Evolutionary conservation across 2,113 vertebrate species (phyloP).

Genomic region (Xiphophorus couchianus): DNA sequence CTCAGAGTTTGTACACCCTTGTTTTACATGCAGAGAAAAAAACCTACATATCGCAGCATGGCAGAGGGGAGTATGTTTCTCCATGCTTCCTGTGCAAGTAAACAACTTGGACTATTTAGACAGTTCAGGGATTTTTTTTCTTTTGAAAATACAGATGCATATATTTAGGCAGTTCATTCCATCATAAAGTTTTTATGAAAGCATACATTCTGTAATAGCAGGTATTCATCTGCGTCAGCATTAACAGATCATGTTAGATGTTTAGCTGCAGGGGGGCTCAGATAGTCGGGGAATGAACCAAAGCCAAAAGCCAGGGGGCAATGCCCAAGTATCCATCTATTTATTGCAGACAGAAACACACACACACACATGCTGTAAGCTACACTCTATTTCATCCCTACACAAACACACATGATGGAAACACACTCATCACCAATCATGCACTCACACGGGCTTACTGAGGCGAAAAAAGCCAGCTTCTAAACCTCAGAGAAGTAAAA

Average conservation of each 20-base stretch:
- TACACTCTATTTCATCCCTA: conserved; percentile 25
- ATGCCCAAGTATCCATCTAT: conserved; percentile 67
- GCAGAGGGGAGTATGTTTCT: not conserved
- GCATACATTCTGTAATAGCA: conserved; percentile 51
- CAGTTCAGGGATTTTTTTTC: conserved; percentile 18
- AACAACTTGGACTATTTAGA: conserved; percentile 1
- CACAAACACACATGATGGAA: conserved; percentile 37
- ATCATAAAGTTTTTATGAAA: conserved; percentile 46
- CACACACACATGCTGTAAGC: conserved; percentile 21
- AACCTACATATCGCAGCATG: not conserved
- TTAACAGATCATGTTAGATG: conserved; percentile 72
- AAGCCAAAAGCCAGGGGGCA: conserved; percentile 63
- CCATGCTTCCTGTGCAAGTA: not conserved
- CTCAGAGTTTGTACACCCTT: not conserved
- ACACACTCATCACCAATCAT: conserved; percentile 42
- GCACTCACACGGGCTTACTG: conserved; percentile 44
- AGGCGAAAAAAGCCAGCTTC: conserved; percentile 54
- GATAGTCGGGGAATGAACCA: conserved; percentile 66
- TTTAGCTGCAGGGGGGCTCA: conserved; percentile 63
- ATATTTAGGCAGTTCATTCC: conserved; percentile 29
- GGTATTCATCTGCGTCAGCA: conserved; percentile 60
- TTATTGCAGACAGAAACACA: conserved; percentile 62
- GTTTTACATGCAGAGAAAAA: conserved; percentile 10
- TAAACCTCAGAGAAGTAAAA: conserved; percentile 36
- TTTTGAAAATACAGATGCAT: conserved; percentile 28